A percentile compares a stretch with the other conserved stretches of the same genome.
These are phyloP conservation scores for Heliothis virescens DNA, from an alignment of 1,140 invertebrate species.

Conservation along the genomic window DNA sequence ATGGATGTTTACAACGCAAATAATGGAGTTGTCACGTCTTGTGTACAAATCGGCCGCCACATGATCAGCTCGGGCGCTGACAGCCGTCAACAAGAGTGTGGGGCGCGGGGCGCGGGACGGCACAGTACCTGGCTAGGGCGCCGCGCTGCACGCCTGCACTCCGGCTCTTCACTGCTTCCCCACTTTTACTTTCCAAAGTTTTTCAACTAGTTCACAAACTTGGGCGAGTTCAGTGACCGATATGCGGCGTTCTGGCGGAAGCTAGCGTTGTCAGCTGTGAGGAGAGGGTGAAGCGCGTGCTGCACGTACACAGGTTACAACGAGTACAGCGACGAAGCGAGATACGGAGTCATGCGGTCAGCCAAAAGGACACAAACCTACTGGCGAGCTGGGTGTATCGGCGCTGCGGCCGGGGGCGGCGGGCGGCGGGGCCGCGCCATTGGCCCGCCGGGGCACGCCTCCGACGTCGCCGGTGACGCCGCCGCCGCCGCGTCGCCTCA, in stretches of 20 bases:
- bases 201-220: constrained; percentile 73
- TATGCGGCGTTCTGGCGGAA: constrained; percentile 71
- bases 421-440: constrained; percentile 76
- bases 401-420: constrained; percentile 70
- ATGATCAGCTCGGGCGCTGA: constrained; percentile 61
- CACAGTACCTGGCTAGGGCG: constrained; percentile 78
- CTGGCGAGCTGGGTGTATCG: constrained; percentile 80
- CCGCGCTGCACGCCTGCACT: constrained; percentile 69
- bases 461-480: constrained; percentile 65
- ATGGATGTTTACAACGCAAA: constrained; percentile 1
- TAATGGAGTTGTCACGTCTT: constrained; percentile 20
- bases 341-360: constrained; percentile 87
- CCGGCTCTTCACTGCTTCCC: constrained; percentile 66
- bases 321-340: constrained; percentile 85
- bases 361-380: constrained; percentile 87
- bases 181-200: constrained; percentile 69
- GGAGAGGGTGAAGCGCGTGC: constrained; percentile 76
- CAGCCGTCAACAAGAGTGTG: constrained; percentile 53
- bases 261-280: constrained; percentile 65
- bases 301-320: constrained; percentile 78
- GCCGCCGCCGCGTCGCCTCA: constrained; percentile 56
- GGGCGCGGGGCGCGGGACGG: constrained; percentile 58
- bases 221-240: constrained; percentile 62
- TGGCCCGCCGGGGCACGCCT: constrained; percentile 82
- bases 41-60: constrained; percentile 37